Evolutionary conservation across 2,113 vertebrate genomes (phyloP), one percentile per base, ranked within the genome.

Genomic region (Furnarius figulus): DNA sequence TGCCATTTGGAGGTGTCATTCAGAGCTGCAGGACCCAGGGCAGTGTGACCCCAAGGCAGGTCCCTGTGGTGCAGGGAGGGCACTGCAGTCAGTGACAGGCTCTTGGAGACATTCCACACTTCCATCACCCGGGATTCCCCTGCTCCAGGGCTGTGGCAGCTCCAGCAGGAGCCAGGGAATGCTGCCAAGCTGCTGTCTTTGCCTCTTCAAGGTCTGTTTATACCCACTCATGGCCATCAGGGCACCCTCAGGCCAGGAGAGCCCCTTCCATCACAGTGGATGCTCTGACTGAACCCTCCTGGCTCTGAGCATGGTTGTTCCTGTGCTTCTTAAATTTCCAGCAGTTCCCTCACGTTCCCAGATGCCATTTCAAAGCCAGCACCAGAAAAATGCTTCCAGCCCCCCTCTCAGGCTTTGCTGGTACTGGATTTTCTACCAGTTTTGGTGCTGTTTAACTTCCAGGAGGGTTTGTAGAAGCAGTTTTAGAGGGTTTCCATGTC

Each of bases 181-280:
- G 47, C 73, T 79, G 89, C 92, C 94, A 95, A 84, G 67, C 6
- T 75, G 40, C 85, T 95, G 85, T 76, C 94, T 94, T 72, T 94
- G 82, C 81, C 56, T 89, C 77, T 79, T 83, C 89, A 66, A 83
- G 52, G 47, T 89, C 81, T 95, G 10, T 89, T 94, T 94, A 79
- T 89, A 75, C 62, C 42, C 56, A 52, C 20, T 66, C 52, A 61
- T 17, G 67, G 81, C 23, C 77, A 92, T 47, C 89, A 89, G 56
- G 56, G 62, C 17, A 56, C 42, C 77, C 94, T 62, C 46, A 63
- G 52, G 89, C 7, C 30, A 74, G 37, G 27, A 74, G 77, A 87
- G 67, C 58, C 67, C 73, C 92, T 89, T 94, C 67, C 77, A 58
- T 84, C 63, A 31, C 4, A 42, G 84, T 8, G 53, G 47, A 49